These are phyloP conservation scores for Chauna torquata DNA, from an alignment of 2,113 vertebrate genomes.

Conservation along the genomic window DNA sequence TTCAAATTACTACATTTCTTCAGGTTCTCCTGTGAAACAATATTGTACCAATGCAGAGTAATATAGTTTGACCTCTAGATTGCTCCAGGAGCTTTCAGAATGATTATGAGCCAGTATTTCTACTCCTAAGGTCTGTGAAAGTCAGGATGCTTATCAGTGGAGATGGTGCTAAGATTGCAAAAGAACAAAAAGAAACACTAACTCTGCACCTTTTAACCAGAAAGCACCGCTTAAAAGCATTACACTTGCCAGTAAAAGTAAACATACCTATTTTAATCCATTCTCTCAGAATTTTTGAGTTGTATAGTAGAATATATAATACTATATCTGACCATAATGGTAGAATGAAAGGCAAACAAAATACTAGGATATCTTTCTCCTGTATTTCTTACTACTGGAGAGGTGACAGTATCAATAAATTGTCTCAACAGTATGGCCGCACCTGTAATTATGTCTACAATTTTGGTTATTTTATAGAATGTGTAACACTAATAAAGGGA, in stretches of 20 bases:
- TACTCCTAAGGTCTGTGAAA: background rate
- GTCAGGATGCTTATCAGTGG: slow-evolving; percentile 1
- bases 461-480: slow-evolving; percentile 2
- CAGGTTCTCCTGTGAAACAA: background rate
- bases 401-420: background rate
- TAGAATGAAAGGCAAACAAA: slow-evolving; percentile 11
- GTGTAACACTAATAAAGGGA: background rate
- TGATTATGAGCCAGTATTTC: slow-evolving; percentile 14
- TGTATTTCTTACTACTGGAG: background rate
- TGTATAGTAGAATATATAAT: background rate
- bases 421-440: background rate
- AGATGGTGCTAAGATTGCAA: background rate
- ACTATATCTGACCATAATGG: background rate
- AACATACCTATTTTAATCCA: slow-evolving; percentile 13
- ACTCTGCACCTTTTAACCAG: background rate
- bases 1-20: slow-evolving; percentile 28
- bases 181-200: background rate
- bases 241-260: background rate
- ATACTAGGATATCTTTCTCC: background rate
- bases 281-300: background rate
- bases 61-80: slow-evolving; percentile 19
- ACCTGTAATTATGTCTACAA: slow-evolving; percentile 13
- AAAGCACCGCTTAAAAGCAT: background rate
- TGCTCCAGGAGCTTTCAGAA: slow-evolving; percentile 28
- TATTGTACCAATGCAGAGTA: background rate